These are phyloP conservation scores for Astropecten irregularis DNA, from an alignment of 53 echinoderm and acorn worm species.

Conservation along the genomic window DNA sequence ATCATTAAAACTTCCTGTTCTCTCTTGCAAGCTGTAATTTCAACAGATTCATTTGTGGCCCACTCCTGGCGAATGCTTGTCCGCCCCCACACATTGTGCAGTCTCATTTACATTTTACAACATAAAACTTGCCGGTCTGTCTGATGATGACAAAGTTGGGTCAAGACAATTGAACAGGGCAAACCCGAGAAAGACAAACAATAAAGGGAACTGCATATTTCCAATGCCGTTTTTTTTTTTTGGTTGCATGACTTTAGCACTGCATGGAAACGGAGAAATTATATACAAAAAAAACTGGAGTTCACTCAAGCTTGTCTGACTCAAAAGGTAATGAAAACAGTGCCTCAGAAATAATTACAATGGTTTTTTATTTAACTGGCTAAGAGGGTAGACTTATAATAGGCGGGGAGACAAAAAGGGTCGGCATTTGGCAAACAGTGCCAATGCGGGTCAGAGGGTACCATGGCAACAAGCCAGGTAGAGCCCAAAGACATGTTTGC, in stretches of 20 bases:
- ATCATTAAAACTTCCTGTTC: conserved; percentile 18
- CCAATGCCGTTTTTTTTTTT: background rate
- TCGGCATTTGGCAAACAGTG: conserved; percentile 20
- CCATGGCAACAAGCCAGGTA: conserved; percentile 27
- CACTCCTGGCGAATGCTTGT: background rate
- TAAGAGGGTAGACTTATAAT: conserved; percentile 5
- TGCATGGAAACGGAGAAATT: too few relatives aligned
- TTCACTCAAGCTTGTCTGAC: conserved; percentile 1
- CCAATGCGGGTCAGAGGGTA: conserved; percentile 29
- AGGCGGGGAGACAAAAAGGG: conserved; percentile 3
- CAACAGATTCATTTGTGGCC: background rate
- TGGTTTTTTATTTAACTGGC: conserved; percentile 25
- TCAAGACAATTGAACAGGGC: background rate
- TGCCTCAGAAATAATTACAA: conserved; percentile 6
- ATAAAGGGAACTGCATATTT: background rate
- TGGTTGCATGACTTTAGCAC: background rate
- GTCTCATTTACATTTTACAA: background rate
- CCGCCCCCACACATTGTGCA: background rate
- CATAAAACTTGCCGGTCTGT: background rate
- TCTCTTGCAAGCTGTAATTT: background rate
- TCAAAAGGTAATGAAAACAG: background rate
- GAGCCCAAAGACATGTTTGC: background rate
- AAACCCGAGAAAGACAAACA: background rate
- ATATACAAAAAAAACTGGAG: conserved; percentile 16
- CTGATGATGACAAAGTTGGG: background rate